Base-by-base conservation (phyloP, 1,140 invertebrate species). In the Micrasema minimum region DNA sequence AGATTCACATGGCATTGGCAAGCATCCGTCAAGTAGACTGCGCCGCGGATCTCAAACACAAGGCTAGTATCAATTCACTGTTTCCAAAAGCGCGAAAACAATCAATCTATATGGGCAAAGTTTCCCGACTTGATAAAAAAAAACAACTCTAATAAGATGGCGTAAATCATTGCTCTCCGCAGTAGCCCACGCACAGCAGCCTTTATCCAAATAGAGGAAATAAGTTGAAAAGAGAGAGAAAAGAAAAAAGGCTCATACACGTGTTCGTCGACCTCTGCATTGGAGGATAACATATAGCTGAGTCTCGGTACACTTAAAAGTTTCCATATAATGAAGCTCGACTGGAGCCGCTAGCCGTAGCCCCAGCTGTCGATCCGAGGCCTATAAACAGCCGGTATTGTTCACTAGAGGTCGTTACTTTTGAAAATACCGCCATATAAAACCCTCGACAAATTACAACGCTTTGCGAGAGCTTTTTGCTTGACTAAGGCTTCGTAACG, bases 151-250 rank as follows among this genome's bases (percentile, higher is more conserved):
- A 74, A 74, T 74, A 74, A 74, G 72, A 71, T 71, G 68, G 72
- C 72, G 72, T 70, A 74, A 70, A 74, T 74, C 70, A 74, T 74
- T 74, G 72, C 66, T 46, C 55, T 69, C 55, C 53, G 72, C 64
- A 35, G 43, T 45, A n/a, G 65, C 72, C 72, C 72, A 71, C 64
- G 72, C 72, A 37, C 62, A 66, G 64, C 72, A 50, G 72, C 70
- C 72, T n/a, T 69, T 72, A 73, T 66, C 72, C 72, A 73, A 73
- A 73, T 73, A 73, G 69, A 73, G 72, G 55, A 73, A 73, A 73
- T 73, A 71, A 62, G 37, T 23, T 5, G 57, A n/a, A 20, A 9
- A 11, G 41, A 23, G 37, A 22, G 57, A 62, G 37, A 62, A 23
- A 53, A 46, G 64, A 71, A 71, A 62, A 55, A 65, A 14, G 55